A percentile compares a stretch with the other conserved stretches of the same genome.
phyloP scores from a whole-genome alignment of 2,797 vertebrate genomes.

The Chelon auratus region DNA sequence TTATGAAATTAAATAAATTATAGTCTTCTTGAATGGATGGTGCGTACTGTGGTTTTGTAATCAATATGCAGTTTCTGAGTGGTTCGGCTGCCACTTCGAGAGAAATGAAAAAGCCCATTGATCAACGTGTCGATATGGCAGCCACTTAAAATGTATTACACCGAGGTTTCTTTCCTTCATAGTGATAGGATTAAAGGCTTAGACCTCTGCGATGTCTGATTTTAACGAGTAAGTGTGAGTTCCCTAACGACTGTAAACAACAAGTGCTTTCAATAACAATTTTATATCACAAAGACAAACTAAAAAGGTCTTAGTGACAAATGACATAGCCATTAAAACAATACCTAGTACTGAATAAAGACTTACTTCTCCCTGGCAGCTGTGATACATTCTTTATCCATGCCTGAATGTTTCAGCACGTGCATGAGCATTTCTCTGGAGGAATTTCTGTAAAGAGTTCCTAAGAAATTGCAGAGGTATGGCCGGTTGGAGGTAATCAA shows the following conservation, averaged over 20 bases:
- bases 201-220: neutral
- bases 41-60: neutral
- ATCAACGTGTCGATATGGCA: neutral
- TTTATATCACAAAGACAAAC: neutral
- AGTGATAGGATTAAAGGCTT: too few relatives aligned
- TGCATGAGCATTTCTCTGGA: constrained; percentile 91
- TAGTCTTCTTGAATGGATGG: neutral
- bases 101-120: neutral
- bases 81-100: neutral
- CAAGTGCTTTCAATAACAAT: neutral
- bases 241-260: neutral
- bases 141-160: too few relatives aligned
- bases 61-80: neutral
- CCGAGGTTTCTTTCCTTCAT: too few relatives aligned
- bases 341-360: neutral
- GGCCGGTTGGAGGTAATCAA: constrained; percentile 90
- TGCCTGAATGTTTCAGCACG: constrained; percentile 87
- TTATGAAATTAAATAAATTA: neutral
- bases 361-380: constrained; percentile 93
- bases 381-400: constrained; percentile 91
- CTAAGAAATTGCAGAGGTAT: constrained; percentile 96
- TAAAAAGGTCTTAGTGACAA: neutral
- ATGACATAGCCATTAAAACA: neutral
- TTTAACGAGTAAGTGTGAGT: neutral
- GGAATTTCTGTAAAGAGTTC: constrained; percentile 96